Base-by-base conservation (phyloP, 1,140 invertebrate species). In the Drosophila varians region DNA sequence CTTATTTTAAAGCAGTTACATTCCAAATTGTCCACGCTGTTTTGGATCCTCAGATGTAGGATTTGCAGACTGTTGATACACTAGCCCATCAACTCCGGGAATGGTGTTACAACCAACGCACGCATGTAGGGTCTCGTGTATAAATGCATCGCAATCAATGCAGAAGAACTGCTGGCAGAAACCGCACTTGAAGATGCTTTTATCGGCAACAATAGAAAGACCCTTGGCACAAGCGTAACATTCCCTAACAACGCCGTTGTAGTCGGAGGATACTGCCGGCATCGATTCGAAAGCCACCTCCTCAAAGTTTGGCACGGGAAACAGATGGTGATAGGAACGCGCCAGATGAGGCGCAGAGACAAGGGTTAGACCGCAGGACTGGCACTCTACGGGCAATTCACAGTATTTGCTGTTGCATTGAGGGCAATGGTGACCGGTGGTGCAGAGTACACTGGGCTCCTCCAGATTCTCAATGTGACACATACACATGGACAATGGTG, bases 401-500 rank as follows among this genome's bases (percentile, higher is more conserved):
- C 98, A 99, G 92, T 99, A 99, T 92, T 99, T 99, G 91, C 97
- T 97, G 62, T 95, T 94, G 92, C 99, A 99, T 90, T 99, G 98
- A 18, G 98, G 98, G 91, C 98, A 99, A 80, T 98, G 95, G 90
- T 98, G 99, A 2, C 98, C 98, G 11, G 93, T 94, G 28, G 94
- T 93, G 79, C 92, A 95, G 57, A 94, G 91, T 90, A 94, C 94
- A 52, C 93, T 93, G 3, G 92, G 92, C 53, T 94, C 94, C 55
- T 95, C 93, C 31, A 92, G 91, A 77, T 94, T 96, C 71, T 97
- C 96, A 28, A 97, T 93, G 90, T 98, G 97, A 90, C 97, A 98
- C 95, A 97, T 96, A 91, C 96, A 97, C 73, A 96, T 94, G 25
- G 95, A 95, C 40, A 96, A 93, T 3, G 94, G 93, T 23, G 95